Conservation (phyloP, 2,888 invertebrate species). For the Synergus japonicus region DNA sequence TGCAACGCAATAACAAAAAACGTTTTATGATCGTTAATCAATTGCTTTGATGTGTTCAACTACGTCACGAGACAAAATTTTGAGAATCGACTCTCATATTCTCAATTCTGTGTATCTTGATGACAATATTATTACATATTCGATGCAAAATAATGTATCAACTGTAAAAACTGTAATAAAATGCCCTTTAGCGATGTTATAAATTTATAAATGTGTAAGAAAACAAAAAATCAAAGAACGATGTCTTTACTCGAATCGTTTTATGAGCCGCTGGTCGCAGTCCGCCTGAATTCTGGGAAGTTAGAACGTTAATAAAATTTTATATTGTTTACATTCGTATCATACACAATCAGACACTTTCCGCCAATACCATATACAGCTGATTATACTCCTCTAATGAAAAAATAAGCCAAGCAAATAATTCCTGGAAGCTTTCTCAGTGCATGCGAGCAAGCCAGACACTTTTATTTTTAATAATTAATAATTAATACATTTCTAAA, state of each 20-base stretch:
- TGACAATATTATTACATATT: not conserved
- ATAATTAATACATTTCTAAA: not conserved
- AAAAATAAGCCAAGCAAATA: constrained; percentile 37
- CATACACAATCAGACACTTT: not conserved
- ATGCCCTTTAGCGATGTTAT: not conserved
- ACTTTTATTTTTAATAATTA: not conserved
- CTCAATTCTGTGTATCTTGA: not conserved
- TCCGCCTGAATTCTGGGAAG: constrained; percentile 38
- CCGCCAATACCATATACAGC: not conserved
- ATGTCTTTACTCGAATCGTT: constrained; percentile 20
- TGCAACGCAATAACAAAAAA: constrained; percentile 86
- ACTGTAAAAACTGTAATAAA: constrained; percentile 19
- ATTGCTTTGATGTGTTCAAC: constrained; percentile 51
- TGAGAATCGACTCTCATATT: constrained; percentile 21
- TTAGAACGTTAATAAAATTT: constrained; percentile 38
- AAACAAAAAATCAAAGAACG: constrained; percentile 18
- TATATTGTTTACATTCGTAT: constrained; percentile 24
- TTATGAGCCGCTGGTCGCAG: constrained; percentile 42
- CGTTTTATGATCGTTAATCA: constrained; percentile 72
- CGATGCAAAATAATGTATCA: constrained; percentile 24
- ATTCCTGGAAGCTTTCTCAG: constrained; percentile 19
- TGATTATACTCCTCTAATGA: not conserved
- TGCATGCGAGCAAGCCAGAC: constrained; percentile 21
- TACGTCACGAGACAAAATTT: constrained; percentile 53
- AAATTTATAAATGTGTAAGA: constrained; percentile 18